Evolutionary conservation across 1,140 invertebrate genomes (phyloP).

Genomic region (Aphelinus certus): DNA sequence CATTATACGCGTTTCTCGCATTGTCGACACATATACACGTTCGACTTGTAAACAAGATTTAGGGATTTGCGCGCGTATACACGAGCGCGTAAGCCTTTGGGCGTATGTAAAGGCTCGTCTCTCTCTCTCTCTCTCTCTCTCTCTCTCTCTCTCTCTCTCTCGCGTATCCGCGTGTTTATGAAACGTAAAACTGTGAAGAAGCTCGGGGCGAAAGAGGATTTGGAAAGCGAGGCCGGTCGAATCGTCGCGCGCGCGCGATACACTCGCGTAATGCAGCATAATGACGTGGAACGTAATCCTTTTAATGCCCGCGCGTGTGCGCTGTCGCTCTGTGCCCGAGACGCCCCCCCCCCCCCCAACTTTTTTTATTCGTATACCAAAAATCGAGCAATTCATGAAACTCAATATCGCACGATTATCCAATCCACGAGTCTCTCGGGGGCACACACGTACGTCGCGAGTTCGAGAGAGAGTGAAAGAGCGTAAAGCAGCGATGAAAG

Average conservation of each 20-base stretch:
- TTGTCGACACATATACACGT: constrained; percentile 45
- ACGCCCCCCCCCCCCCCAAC: constrained; percentile 4
- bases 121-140: constrained; percentile 19
- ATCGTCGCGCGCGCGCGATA: constrained; percentile 3
- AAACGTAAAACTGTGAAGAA: constrained; percentile 66
- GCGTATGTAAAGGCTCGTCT: too few species aligned
- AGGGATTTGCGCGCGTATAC: constrained; percentile 52
- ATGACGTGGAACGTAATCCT: constrained; percentile 60
- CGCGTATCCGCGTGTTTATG: constrained; percentile 54
- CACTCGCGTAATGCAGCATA: constrained; percentile 42
- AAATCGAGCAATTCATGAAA: constrained; percentile 60
- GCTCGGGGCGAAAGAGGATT: constrained; percentile 62
- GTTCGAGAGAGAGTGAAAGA: neutral
- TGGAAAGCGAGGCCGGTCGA: constrained; percentile 31
- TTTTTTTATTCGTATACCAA: constrained; percentile 57
- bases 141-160: constrained; percentile 4
- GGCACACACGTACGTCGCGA: neutral
- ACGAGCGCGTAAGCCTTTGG: too few species aligned
- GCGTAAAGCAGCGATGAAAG: neutral
- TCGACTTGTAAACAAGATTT: constrained; percentile 62
- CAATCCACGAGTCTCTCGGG: constrained; percentile 16
- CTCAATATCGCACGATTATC: constrained; percentile 56
- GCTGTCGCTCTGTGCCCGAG: constrained; percentile 25
- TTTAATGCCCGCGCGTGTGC: constrained; percentile 53
- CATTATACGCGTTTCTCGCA: constrained; percentile 54